These are phyloP conservation scores for Ptiloglossa arizonensis DNA, from an alignment of 1,140 invertebrate species.

Conservation along the genomic window DNA sequence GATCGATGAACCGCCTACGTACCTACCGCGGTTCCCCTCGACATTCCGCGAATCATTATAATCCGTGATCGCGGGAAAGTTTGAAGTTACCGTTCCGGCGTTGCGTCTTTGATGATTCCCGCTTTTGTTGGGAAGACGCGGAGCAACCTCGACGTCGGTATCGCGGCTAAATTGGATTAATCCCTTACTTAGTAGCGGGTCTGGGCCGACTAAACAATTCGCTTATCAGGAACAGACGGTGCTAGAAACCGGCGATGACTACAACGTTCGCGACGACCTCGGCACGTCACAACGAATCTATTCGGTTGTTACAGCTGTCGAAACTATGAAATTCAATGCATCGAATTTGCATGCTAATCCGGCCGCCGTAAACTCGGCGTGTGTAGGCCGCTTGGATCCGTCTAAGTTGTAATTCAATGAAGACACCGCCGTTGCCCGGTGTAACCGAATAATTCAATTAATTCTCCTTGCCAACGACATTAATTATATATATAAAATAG, in stretches of 20 bases:
- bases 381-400: conserved; percentile 63
- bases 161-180: conserved; percentile 50
- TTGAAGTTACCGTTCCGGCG: conserved; percentile 8
- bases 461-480: conserved; percentile 69
- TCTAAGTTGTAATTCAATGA: conserved; percentile 75
- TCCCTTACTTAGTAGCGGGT: conserved; percentile 29
- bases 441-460: conserved; percentile 71
- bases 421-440: conserved; percentile 64
- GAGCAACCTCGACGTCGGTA: conserved; percentile 42
- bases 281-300: conserved; percentile 67
- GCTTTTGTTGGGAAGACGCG: conserved; percentile 49
- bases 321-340: conserved; percentile 78
- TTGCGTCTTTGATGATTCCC: conserved; percentile 43
- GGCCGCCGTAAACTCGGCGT: conserved; percentile 60
- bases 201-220: conserved; percentile 56
- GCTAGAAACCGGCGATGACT: conserved; percentile 5
- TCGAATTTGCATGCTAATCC: conserved; percentile 76
- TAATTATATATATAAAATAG: conserved; percentile 48
- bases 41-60: neutral
- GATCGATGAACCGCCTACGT: neutral
- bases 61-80: neutral
- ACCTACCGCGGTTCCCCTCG: neutral
- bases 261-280: conserved; percentile 36
- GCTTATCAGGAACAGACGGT: conserved; percentile 59
- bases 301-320: conserved; percentile 74